Percentiles rank a stretch among this genome's conserved stretches.
These are phyloP conservation scores for Egretta garzetta DNA, from an alignment of 2,113 vertebrate species.

Conservation along the genomic window DNA sequence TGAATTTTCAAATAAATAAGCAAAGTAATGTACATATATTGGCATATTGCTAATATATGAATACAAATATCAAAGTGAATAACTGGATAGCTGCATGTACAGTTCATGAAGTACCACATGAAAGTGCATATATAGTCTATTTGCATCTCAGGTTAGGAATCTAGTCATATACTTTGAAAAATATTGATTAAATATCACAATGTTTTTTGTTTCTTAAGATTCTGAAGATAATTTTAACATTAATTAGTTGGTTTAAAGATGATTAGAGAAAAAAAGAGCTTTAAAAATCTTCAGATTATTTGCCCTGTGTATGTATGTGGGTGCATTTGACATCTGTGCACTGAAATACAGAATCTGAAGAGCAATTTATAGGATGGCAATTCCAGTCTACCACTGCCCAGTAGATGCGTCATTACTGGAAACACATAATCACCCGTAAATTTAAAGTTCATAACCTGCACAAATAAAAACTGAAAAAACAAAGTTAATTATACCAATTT, in stretches of 20 bases:
- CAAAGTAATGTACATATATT: neutral
- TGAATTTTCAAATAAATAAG: neutral
- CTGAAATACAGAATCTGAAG: neutral
- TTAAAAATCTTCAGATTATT: neutral
- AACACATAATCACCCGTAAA: neutral
- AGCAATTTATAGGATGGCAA: neutral
- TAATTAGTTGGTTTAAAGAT: neutral
- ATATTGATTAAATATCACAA: neutral
- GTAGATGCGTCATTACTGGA: neutral
- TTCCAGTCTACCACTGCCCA: neutral
- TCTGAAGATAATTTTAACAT: neutral
- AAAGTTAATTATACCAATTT: neutral
- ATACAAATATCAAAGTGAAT: neutral
- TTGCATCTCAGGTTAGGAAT: neutral
- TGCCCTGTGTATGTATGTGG: neutral
- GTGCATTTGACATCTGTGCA: neutral
- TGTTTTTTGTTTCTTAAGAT: neutral
- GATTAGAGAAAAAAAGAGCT: neutral
- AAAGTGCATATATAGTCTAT: neutral
- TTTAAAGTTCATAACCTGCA: neutral
- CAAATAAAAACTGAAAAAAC: neutral
- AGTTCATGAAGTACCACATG: neutral
- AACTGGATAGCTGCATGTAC: neutral
- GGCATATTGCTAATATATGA: neutral
- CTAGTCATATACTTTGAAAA: neutral